Evolutionary conservation across 2,888 invertebrate genomes (phyloP), one percentile per base, ranked within the genome.

Genomic region (Aporophyla nigra): DNA sequence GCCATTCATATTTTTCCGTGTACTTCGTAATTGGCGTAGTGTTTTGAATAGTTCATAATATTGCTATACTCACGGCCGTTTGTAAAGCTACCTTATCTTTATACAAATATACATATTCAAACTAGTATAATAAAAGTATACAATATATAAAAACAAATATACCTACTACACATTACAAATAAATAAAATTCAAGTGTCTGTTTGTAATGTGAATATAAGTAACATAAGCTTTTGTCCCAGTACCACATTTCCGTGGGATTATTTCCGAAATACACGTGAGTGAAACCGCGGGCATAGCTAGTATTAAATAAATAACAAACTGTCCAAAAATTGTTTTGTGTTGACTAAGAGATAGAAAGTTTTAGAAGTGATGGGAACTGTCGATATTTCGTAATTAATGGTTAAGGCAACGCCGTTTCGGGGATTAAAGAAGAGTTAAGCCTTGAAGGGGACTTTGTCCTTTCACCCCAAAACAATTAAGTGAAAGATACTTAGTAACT

Each of bases 341-440:
- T 61, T 49, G 49, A 59, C 53, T 53, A 33, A n/a, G 16, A 33
- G 3, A 58, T 5, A 46, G 3, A 46, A 77, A 81, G n/a, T 56
- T 81, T 49, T 14, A 4, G 10, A 65, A 51, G 24, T 33, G 69
- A 65, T 68, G 40, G 51, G n/a, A 51, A 62, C 69, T 80, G 65
- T 75, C 75, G 59, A 84, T 80, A 84, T 84, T 71, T 68, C 21
- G 46, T 80, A 68, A 82, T 80, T 84, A 84, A 76, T 81, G 43
- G 67, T 74, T 62, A 24, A 71, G 40, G 49, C 21, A 33, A 69
- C 43, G 40, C 24, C 40, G 46, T 46, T 71, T 63, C 4, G 59
- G 54, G 43, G 56, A 79, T 82, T 79, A 74, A 56, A 74, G 58
- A 62, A 70, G 56, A 49, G 14, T 72, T 51, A 21, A 49, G 51